These are phyloP conservation scores for Drosophila cognata DNA, from an alignment of 2,888 invertebrate species.

Conservation along the genomic window DNA sequence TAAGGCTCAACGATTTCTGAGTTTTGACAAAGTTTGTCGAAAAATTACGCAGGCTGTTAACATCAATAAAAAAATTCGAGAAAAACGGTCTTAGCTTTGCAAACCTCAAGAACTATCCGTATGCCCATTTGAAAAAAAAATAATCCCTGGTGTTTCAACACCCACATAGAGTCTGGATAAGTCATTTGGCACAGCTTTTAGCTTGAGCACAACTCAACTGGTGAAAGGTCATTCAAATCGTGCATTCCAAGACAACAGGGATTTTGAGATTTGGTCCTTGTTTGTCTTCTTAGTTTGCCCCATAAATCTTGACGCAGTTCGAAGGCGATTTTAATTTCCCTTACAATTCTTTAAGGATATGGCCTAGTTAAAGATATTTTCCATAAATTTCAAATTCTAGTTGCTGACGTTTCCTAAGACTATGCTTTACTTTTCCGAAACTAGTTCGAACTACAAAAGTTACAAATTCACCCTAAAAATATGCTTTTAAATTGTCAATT, in stretches of 20 bases:
- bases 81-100: background rate
- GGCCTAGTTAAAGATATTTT: background rate
- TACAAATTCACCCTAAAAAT: background rate
- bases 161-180: background rate
- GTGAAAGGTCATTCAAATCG: background rate
- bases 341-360: background rate
- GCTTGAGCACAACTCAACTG: background rate
- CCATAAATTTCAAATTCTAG: background rate
- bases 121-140: background rate
- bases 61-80: too few relatives aligned
- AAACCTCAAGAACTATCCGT: background rate
- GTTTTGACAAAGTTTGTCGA: background rate
- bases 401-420: background rate
- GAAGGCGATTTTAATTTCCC: background rate
- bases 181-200: background rate
- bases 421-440: background rate
- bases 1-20: background rate
- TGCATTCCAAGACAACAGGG: too few relatives aligned
- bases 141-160: too few relatives aligned
- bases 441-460: background rate
- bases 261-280: background rate
- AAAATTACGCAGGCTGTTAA: too few relatives aligned
- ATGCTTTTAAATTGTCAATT: background rate
- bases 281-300: background rate
- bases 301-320: background rate